Conservation (phyloP, 2,113 vertebrate species). For the Eurypyga helias region DNA sequence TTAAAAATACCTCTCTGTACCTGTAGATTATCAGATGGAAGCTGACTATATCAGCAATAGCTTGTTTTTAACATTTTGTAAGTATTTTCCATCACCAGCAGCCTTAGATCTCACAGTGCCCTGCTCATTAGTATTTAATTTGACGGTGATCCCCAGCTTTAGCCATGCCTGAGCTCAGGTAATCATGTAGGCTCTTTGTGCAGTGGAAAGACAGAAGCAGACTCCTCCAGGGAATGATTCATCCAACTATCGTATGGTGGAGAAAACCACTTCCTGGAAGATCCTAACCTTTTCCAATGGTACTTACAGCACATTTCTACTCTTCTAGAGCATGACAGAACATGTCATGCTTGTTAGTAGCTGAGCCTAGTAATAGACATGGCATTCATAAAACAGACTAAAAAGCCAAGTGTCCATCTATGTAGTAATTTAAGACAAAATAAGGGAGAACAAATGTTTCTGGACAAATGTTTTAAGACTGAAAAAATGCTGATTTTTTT, state of each 20-base stretch:
- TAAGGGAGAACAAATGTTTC: not conserved
- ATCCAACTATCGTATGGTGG: not conserved
- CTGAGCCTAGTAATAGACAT: not conserved
- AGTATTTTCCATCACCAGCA: not conserved
- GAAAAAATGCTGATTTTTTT: not conserved
- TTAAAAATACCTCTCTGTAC: conserved; percentile 2
- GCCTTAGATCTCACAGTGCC: not conserved
- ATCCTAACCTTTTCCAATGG: not conserved
- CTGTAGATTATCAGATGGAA: not conserved
- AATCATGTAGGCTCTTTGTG: not conserved
- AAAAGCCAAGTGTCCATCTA: not conserved
- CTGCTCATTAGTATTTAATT: not conserved
- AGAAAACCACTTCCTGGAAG: not conserved
- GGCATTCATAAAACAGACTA: not conserved
- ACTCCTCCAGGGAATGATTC: conserved; percentile 19
- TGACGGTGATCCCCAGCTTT: conserved; percentile 3
- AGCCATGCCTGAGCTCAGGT: not conserved
- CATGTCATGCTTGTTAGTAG: not conserved
- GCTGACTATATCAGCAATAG: not conserved
- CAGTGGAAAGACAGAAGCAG: not conserved
- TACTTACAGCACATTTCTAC: not conserved
- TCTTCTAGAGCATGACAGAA: not conserved
- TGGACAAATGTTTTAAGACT: not conserved
- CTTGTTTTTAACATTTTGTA: not conserved
- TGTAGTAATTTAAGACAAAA: not conserved